A percentile compares a stretch with the other conserved stretches of the same genome.
phyloP scores from a whole-genome alignment of 2,113 vertebrate genomes.

The Machaerirhynchus nigripectus region DNA sequence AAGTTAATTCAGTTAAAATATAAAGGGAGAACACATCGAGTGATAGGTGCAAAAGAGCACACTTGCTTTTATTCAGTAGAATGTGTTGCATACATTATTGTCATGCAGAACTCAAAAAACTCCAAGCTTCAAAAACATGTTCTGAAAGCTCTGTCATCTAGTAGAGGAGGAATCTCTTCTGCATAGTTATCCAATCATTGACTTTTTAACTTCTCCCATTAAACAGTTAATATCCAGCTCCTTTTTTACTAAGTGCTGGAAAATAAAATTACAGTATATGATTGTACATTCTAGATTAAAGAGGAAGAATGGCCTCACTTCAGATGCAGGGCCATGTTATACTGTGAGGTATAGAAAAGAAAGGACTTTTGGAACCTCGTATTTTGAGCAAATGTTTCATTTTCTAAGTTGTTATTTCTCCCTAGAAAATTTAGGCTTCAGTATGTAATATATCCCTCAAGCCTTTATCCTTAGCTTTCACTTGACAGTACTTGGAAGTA shows the following conservation, averaged over 20 bases:
- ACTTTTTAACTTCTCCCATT: background rate
- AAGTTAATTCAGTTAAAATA: background rate
- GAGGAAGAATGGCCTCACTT: background rate
- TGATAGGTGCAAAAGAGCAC: background rate
- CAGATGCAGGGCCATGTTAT: background rate
- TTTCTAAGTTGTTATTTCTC: background rate
- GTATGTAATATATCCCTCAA: background rate
- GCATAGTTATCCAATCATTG: background rate
- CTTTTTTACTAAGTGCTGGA: background rate
- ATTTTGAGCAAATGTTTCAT: background rate
- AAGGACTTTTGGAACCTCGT: background rate
- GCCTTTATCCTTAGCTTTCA: background rate
- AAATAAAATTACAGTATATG: background rate
- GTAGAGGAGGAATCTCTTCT: background rate
- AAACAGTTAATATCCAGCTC: background rate
- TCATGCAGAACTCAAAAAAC: background rate
- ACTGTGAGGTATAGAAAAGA: background rate
- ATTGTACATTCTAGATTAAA: background rate
- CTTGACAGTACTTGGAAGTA: background rate
- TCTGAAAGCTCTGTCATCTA: background rate
- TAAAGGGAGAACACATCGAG: background rate
- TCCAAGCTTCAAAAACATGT: background rate
- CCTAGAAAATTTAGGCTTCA: background rate
- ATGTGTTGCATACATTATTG: background rate
- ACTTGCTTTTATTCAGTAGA: background rate